A percentile compares a stretch with the other conserved stretches of the same genome.
Conservation (phyloP, 2,797 vertebrate genomes). For the Luscinia luscinia region DNA sequence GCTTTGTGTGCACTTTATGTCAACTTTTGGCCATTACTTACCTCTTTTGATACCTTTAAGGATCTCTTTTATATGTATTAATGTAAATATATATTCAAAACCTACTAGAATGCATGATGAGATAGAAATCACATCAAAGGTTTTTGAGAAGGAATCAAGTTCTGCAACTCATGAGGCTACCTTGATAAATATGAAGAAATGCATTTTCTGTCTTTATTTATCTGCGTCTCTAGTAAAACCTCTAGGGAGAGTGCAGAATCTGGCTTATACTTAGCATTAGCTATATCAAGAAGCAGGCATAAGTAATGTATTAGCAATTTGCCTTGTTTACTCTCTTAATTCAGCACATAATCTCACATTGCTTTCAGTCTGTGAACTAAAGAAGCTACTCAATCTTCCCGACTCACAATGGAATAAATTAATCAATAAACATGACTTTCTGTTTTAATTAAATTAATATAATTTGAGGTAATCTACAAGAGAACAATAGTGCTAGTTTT, state of each 20-base stretch:
- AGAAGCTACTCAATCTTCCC: slow-evolving; percentile 17
- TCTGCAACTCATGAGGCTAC: neutral
- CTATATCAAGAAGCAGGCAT: neutral
- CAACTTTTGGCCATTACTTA: neutral
- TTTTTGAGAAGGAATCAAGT: neutral
- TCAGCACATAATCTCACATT: neutral
- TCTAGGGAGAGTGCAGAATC: neutral
- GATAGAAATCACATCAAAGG: neutral
- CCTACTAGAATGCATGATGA: neutral
- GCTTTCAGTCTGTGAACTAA: neutral
- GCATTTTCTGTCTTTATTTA: neutral
- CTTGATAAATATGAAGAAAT: neutral
- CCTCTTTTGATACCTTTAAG: neutral
- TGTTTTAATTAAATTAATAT: slow-evolving; percentile 69
- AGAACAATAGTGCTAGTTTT: slow-evolving; percentile 31
- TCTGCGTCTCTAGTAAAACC: neutral
- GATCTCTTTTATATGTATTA: neutral
- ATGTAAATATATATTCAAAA: neutral
- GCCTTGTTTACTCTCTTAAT: neutral
- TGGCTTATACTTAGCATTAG: neutral
- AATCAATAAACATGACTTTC: slow-evolving; percentile 63
- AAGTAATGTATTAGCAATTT: neutral
- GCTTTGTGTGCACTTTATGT: neutral
- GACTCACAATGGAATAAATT: slow-evolving; percentile 21
- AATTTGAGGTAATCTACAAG: slow-evolving; percentile 30